Conservation (phyloP, 2,888 invertebrate species). For the Taenaris catops region DNA sequence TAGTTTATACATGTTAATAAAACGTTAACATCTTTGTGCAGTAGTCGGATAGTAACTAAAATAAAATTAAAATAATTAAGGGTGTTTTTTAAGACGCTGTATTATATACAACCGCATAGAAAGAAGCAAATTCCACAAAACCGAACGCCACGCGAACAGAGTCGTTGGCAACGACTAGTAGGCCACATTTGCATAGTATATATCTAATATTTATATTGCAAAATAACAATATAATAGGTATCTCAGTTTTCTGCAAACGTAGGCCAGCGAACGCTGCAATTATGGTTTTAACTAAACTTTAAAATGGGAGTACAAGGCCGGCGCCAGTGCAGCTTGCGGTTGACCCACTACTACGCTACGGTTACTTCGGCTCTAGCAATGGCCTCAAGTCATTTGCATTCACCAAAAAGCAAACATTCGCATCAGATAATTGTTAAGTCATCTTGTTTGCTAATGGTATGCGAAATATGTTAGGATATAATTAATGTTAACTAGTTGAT, state of each 20-base stretch:
- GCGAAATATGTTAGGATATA: neutral
- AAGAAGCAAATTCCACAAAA: too few relatives aligned
- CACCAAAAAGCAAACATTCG: constrained; percentile 11
- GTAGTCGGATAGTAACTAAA: too few relatives aligned
- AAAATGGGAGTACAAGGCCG: constrained; percentile 20
- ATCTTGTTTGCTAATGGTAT: constrained; percentile 1
- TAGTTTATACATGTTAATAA: too few relatives aligned
- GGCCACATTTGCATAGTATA: too few relatives aligned
- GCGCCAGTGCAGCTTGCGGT: constrained; percentile 37
- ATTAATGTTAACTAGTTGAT: neutral
- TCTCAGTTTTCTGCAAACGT: neutral
- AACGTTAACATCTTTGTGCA: too few relatives aligned
- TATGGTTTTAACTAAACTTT: constrained; percentile 13
- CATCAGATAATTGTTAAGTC: constrained; percentile 5
- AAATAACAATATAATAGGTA: neutral
- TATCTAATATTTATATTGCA: too few relatives aligned
- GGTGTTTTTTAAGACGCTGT: too few relatives aligned
- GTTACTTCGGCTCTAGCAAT: constrained; percentile 29
- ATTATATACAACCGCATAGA: too few relatives aligned
- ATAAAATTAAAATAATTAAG: too few relatives aligned
- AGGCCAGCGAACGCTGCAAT: neutral
- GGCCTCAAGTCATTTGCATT: constrained; percentile 14
- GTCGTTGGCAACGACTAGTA: neutral
- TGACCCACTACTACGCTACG: constrained; percentile 49
- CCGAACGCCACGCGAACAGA: too few relatives aligned